phyloP scores from a whole-genome alignment of 92 coral and sea anemone species.

The Phenganax subtilis region DNA sequence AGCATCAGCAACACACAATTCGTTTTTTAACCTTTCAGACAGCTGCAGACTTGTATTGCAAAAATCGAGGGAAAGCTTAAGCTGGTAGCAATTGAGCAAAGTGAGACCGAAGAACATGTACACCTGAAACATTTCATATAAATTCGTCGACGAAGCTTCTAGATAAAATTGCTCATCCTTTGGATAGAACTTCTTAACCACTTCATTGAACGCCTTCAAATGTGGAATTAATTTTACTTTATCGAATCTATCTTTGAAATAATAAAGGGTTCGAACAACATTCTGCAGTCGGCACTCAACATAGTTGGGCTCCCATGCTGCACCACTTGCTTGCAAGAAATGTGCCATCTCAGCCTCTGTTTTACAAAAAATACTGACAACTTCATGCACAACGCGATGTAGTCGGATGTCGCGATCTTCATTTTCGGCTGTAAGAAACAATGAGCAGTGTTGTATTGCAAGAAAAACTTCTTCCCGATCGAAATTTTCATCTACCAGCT shows the following conservation, averaged over 20 bases:
- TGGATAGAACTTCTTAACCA: neutral
- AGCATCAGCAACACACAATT: neutral
- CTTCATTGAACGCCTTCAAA: neutral
- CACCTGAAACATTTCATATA: neutral
- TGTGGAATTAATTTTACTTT: conserved; percentile 14
- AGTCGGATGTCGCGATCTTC: conserved; percentile 8
- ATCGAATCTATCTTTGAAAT: neutral
- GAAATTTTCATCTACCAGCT: neutral
- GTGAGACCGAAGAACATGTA: neutral
- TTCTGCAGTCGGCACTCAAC: neutral
- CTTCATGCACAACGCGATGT: conserved; percentile 19
- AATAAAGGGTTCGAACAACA: neutral
- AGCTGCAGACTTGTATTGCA: neutral
- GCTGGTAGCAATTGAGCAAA: neutral
- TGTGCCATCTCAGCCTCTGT: neutral
- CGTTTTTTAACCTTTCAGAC: neutral
- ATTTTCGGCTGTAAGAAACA: conserved; percentile 13
- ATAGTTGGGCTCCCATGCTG: neutral
- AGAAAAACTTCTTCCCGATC: conserved; percentile 16
- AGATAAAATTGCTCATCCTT: neutral
- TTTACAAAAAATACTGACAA: neutral
- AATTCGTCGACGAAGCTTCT: neutral
- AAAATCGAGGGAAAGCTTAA: neutral
- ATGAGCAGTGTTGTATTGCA: conserved; percentile 11
- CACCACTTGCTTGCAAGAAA: neutral